Evolutionary conservation across 1,140 invertebrate species (phyloP), one percentile per base, ranked within the genome.

Genomic region (Diplogasteroides magnus): DNA sequence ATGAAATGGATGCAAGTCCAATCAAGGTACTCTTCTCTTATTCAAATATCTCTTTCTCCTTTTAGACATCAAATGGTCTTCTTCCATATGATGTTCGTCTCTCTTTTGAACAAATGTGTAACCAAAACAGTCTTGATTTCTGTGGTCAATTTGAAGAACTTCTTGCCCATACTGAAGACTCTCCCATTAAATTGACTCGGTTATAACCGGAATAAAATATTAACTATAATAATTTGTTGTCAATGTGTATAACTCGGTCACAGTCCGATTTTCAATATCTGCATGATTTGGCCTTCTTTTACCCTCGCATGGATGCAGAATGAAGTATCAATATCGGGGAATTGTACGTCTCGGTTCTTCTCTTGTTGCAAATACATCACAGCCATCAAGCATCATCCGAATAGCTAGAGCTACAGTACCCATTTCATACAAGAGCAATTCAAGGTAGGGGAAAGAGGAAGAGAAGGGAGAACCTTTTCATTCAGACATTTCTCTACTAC

Each of bases 121-220:
- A 77, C 25, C 48, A 74, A 31, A 75, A 64, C 64, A 72, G 61
- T 48, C 31, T 75, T 2, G 68, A 77, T 55, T 77, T 74, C 71
- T 76, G 74, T 71, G 59, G 69, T 2, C 55, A 77, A 31, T 75
- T 73, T 23, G 75, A 77, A n/a, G 29, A 77, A 29, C 55, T 74
- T 25, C 31, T 58, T n/a, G 56, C 32, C 29, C 3, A 56, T 19
- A 48, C 37, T 48, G 37, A 6, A 48, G n/a, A n/a, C n/a, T n/a
- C n/a, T n/a, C n/a, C n/a, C n/a, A n/a, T n/a, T n/a, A n/a, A n/a
- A n/a, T n/a, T n/a, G n/a, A n/a, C n/a, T n/a, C n/a, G n/a, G n/a
- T n/a, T n/a, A n/a, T n/a, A n/a, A n/a, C n/a, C n/a, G n/a, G n/a
- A n/a, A n/a, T n/a, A n/a, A n/a, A n/a, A n/a, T n/a, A n/a, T n/a